Percentiles rank a stretch among this genome's conserved stretches.
Evolutionary conservation across 2,113 vertebrate genomes (phyloP).

Genomic region (Tragelaphus imberbis): DNA sequence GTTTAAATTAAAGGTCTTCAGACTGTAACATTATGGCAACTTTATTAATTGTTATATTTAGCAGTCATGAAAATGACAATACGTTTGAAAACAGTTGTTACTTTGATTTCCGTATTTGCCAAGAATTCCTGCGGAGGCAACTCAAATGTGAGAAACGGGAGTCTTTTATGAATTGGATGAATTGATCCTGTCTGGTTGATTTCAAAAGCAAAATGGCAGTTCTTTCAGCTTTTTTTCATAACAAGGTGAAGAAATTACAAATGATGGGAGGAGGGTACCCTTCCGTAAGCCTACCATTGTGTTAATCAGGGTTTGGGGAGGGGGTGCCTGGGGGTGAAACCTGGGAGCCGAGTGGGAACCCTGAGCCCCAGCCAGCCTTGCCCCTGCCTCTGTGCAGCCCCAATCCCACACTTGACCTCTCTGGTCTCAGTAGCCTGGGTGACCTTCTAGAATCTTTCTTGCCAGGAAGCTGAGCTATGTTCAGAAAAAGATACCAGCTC

Average conservation of each 20-base stretch:
- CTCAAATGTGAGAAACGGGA: neutral
- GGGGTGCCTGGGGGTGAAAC: neutral
- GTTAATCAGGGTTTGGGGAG: too few species aligned
- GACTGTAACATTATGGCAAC: neutral
- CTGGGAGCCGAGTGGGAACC: neutral
- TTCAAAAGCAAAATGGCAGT: neutral
- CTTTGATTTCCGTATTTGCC: neutral
- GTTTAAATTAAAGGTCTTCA: neutral
- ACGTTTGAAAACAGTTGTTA: neutral
- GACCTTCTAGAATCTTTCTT: neutral
- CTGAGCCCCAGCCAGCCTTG: neutral
- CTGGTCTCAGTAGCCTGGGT: neutral
- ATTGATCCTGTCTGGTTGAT: neutral
- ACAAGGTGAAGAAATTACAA: neutral
- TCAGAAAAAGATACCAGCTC: neutral
- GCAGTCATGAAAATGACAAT: neutral
- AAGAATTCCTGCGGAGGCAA: neutral
- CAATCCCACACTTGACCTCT: accelerated
- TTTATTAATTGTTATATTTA: neutral
- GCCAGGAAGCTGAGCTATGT: neutral
- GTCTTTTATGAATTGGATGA: neutral
- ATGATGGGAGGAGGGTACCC: too few species aligned
- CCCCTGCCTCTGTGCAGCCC: neutral
- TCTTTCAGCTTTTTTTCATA: neutral
- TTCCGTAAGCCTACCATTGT: accelerated